Percentiles rank a stretch among this genome's conserved stretches.
phyloP scores from a whole-genome alignment of 64 coral and sea anemone species.

The Dendronephthya gigantea region DNA sequence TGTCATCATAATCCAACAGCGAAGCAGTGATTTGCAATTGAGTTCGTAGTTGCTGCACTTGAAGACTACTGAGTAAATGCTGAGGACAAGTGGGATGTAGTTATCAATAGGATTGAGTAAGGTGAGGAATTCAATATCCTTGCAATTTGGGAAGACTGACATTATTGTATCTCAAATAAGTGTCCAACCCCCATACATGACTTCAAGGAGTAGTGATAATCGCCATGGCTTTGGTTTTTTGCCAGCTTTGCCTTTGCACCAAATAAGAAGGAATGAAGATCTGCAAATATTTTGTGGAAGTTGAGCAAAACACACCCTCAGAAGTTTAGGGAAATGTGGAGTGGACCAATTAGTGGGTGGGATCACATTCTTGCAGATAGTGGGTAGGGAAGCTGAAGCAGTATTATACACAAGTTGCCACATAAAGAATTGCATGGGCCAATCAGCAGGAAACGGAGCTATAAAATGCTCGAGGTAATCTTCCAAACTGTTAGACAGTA shows the following conservation, averaged over 20 bases:
- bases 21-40: not conserved
- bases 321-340: slow-evolving; percentile 26
- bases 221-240: slow-evolving; percentile 42
- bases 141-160: slow-evolving; percentile 26
- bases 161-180: slow-evolving; percentile 1
- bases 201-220: no score
- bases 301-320: slow-evolving; percentile 36
- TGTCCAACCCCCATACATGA: no score
- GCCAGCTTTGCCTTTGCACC: slow-evolving; percentile 38
- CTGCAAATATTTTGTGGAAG: slow-evolving; percentile 17
- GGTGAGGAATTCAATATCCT: slow-evolving; percentile 27
- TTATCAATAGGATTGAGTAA: slow-evolving; percentile 16
- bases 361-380: not conserved
- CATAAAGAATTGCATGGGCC: slow-evolving; percentile 11
- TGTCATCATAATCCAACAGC: not conserved
- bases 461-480: slow-evolving; percentile 10
- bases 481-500: not conserved
- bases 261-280: slow-evolving; percentile 30
- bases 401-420: not conserved
- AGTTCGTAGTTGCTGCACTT: not conserved
- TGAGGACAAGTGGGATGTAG: slow-evolving; percentile 5
- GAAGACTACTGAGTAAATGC: slow-evolving; percentile 6
- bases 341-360: slow-evolving; percentile 23
- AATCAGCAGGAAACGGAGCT: not conserved
- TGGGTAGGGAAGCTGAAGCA: slow-evolving; percentile 11